Evolutionary conservation across 2,888 invertebrate species (phyloP).

Genomic region (Campoplex nolae): DNA sequence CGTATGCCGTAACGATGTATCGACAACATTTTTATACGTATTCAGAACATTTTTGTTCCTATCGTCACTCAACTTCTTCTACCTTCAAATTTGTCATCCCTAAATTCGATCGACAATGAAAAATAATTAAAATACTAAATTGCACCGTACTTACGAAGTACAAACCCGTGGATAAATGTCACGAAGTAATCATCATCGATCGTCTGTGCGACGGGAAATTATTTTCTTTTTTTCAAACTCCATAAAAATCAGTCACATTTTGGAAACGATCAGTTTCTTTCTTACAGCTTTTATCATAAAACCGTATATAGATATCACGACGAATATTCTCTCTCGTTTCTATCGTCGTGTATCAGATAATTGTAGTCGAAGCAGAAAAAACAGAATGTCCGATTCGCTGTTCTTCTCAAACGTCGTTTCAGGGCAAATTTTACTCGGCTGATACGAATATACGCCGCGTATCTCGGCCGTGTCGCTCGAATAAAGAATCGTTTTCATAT

Average conservation of each 20-base stretch:
- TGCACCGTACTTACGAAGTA: too few species aligned
- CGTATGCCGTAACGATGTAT: neutral
- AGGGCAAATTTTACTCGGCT: conserved; percentile 16
- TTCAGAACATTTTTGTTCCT: neutral
- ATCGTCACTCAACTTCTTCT: neutral
- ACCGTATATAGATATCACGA: neutral
- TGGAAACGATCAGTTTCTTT: neutral
- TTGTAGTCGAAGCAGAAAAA: conserved; percentile 14
- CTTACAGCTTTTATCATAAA: neutral
- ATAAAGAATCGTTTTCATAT: conserved; percentile 51
- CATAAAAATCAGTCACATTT: neutral
- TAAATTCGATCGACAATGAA: too few species aligned
- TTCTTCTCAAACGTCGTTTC: conserved; percentile 39
- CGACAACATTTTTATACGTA: neutral
- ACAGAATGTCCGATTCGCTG: conserved; percentile 39
- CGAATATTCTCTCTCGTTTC: neutral
- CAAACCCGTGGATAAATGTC: too few species aligned
- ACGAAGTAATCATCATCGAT: too few species aligned
- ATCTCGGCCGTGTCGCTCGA: conserved; percentile 11
- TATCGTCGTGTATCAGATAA: neutral
- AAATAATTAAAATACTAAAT: too few species aligned
- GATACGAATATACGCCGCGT: neutral
- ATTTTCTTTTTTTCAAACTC: neutral
- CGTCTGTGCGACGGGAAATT: too few species aligned
- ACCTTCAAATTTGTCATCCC: too few species aligned